Base-by-base conservation (phyloP, 1,140 invertebrate species). In the Macrosteles quadrilineatus region DNA sequence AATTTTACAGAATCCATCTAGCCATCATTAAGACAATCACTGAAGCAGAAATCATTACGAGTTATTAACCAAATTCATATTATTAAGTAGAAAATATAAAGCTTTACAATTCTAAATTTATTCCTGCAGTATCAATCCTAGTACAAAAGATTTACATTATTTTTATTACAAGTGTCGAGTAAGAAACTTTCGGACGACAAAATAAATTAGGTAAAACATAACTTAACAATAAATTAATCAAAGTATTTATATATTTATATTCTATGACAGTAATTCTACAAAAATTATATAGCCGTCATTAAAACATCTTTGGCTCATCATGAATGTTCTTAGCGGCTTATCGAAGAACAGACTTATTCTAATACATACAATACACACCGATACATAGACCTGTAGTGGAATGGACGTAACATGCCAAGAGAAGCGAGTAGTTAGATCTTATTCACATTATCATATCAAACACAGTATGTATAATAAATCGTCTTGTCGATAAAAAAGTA, bases 391-490 rank as follows among this genome's bases (percentile, higher is more conserved):
- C 29, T 27, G 55, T 59, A 59, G 29, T 59, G 55, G 55, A 59
- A 59, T 59, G 55, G 55, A 59, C 55, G 55, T 59, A 31, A 59
- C 23, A 59, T 31, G 55, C 55, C 55, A 50, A n/a, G 29, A 59
- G 23, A 59, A 59, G 55, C 29, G 29, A 59, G 23, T 27, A 59
- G 21, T 23, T 29, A 29, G 55, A 59, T 59, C 29, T 59, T 59
- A 29, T 59, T 29, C 55, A 59, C 29, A 59, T 29, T 29, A 27
- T 59, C 12, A 59, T 59, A 59, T 59, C 55, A 59, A 59, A 59
- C 27, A 59, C 29, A 59, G 23, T 59, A 27, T 29, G 9, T 59
- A 59, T 59, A 59, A 11, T 59, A 29, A 59, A 59, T 59, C 14
- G 23, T 31, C 23, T 29, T 27, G 55, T 59, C 14, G 29, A 59